Base-by-base conservation (phyloP, 92 coral and sea anemone genomes). In the Zoanthus sociatus region DNA sequence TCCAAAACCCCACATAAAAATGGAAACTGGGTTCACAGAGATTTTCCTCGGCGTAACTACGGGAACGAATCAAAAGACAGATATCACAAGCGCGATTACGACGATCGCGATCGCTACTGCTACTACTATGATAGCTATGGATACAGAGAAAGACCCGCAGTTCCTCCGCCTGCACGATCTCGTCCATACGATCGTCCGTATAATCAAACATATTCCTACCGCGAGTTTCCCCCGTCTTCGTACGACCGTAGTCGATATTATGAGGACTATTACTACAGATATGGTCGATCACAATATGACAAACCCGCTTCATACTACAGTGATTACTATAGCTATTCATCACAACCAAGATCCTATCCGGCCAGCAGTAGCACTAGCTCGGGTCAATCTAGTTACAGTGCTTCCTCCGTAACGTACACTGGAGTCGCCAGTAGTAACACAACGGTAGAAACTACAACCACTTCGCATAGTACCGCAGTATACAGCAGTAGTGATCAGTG, bases 1-100 rank as follows among this genome's bases (percentile, higher is more conserved):
- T 91, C 94, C 30, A 91, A 89, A 56, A 91, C 94, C 58, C 94
- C 94, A 45, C 91, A 91, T 72, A 91, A 91, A 88, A 91, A 73
- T 30, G 94, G 94, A 6, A 81, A 81, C 48, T 81, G 85, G 85
- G 64, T 47, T 64, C 85, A 81, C 75, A 33, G 75, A 42, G 85
- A 81, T 81, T 30, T 48, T 6, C 17, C 60, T 54, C 85, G 47
- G 15, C 85, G 75, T 20, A 73, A 81, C 37, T 66, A 44, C 71
- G 72, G 84, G 20, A 46, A 60, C 26, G 78, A 74, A 9, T 47
- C 78, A 48, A 60, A 66, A 77, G 82, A 55, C 10, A 45, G 82
- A 9, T 77, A 77, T n/a, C 53, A 77, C 31, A 7, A 50, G 55
- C 78, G 78, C 42, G 58, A 58, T 15, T 77, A 78, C 72, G 71